Evolutionary conservation across 2,888 invertebrate species (phyloP).

Genomic region (Macrophya annulata): DNA sequence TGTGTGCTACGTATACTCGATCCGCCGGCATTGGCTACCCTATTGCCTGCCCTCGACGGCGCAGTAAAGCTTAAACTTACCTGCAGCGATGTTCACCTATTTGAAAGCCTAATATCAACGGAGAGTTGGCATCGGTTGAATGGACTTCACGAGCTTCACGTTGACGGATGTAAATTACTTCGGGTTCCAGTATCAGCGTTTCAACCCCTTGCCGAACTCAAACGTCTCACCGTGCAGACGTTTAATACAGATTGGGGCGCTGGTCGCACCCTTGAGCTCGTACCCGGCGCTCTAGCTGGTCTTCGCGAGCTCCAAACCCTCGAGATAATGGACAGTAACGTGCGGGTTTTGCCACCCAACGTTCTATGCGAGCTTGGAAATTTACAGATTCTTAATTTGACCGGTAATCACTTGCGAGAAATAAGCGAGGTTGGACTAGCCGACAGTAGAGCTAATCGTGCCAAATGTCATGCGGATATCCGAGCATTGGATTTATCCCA

Average conservation of each 20-base stretch:
- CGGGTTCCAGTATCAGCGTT: conserved; percentile 89
- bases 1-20: conserved; percentile 81
- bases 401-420: conserved; percentile 90
- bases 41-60: conserved; percentile 83
- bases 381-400: conserved; percentile 91
- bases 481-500: conserved; percentile 90
- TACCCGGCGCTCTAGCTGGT: conserved; percentile 87
- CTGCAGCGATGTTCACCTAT: conserved; percentile 89
- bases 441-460: conserved; percentile 77
- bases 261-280: conserved; percentile 88
- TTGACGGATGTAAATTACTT: conserved; percentile 91
- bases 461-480: conserved; percentile 83
- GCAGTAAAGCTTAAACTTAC: conserved; percentile 88
- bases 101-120: conserved; percentile 89
- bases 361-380: conserved; percentile 90
- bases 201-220: conserved; percentile 89
- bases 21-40: conserved; percentile 80
- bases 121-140: conserved; percentile 88
- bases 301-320: conserved; percentile 90
- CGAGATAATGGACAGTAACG: conserved; percentile 92
- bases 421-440: conserved; percentile 89
- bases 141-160: conserved; percentile 88
- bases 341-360: conserved; percentile 89
- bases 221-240: conserved; percentile 89
- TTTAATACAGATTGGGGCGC: conserved; percentile 90